Evolutionary conservation across 2,888 invertebrate species (phyloP), one percentile per base, ranked within the genome.

Genomic region (Bembecia ichneumoniformis): DNA sequence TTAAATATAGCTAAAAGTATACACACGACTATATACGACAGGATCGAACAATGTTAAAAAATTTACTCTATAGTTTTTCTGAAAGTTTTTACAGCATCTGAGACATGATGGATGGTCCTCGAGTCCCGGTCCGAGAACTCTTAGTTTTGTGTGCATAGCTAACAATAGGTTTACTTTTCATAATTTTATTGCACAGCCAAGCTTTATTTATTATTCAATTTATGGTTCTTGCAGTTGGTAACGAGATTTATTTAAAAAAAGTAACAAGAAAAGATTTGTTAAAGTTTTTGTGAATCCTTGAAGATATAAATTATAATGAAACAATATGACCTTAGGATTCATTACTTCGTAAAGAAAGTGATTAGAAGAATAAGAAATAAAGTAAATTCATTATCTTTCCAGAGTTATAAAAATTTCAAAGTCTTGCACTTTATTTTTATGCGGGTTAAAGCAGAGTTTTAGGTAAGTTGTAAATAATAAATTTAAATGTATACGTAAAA

Each of bases 51-150:
- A 43, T 14, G 44, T 47, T 20, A 49, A 47, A 47, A 35, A 47
- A 44, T 46, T 17, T 44, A 47, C 43, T 49, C 47, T 51, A 50
- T 46, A 43, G 46, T 35, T 28, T 9, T 11, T 34, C 47, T 45
- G 11, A 40, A 46, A 49, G 45, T 52, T 52, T 52, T 40, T 40
- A 40, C 5, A 16, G 44, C 47, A 52, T 49, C 49, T 47, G 49
- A 49, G 52, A 50, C 52, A 52, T 47, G 52, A 52, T 49, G 43
- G 49, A 52, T 52, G 47, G 47, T 3, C 40, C 40, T 40, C 40
- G 40, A 40, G 40, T 13, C 40, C 13, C 40, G 13, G 13, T 40
- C 40, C 40, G 40, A 40, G 40, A 40, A 40, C 40, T 40, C 40
- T 40, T 40, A 40, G 40, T 40, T 40, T 40, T 40, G 40, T 40